Conservation (phyloP, 1,140 invertebrate species). For the Zaprionus gabonicus region DNA sequence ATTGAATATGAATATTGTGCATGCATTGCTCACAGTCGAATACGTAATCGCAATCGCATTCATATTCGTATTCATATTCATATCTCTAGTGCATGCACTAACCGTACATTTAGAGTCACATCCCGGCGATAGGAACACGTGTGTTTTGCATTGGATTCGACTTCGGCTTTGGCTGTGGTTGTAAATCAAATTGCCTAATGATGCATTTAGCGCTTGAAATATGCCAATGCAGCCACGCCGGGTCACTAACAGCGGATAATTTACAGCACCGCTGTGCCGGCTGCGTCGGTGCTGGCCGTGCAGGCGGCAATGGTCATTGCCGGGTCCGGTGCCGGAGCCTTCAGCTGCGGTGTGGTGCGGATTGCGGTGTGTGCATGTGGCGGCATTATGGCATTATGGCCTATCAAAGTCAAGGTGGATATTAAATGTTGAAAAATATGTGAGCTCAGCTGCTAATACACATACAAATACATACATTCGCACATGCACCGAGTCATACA, state of each 20-base stretch:
- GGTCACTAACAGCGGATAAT: conserved; percentile 80
- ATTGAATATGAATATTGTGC: conserved; percentile 11
- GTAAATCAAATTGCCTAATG: conserved; percentile 78
- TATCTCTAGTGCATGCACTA: neutral
- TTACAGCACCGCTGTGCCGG: conserved; percentile 59
- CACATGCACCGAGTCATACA: conserved; percentile 16
- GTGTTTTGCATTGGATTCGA: conserved; percentile 24
- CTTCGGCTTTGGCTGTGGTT: conserved; percentile 18
- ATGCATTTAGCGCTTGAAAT: conserved; percentile 82
- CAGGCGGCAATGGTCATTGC: neutral
- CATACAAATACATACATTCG: conserved; percentile 3
- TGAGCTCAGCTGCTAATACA: conserved; percentile 46
- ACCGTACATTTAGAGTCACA: conserved; percentile 14
- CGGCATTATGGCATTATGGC: conserved; percentile 64
- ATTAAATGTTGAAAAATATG: conserved; percentile 73
- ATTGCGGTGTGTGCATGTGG: conserved; percentile 44
- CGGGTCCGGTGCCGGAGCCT: conserved; percentile 21
- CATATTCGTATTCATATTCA: conserved; percentile 36
- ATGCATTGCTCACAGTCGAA: neutral
- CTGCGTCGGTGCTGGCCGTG: neutral
- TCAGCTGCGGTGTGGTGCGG: conserved; percentile 12
- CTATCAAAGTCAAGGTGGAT: conserved; percentile 82
- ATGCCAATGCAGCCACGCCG: conserved; percentile 76
- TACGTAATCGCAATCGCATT: conserved; percentile 15
- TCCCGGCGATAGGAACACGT: conserved; percentile 50